These are phyloP conservation scores for Mylabris sibirica DNA, from an alignment of 2,888 invertebrate genomes.

Conservation along the genomic window DNA sequence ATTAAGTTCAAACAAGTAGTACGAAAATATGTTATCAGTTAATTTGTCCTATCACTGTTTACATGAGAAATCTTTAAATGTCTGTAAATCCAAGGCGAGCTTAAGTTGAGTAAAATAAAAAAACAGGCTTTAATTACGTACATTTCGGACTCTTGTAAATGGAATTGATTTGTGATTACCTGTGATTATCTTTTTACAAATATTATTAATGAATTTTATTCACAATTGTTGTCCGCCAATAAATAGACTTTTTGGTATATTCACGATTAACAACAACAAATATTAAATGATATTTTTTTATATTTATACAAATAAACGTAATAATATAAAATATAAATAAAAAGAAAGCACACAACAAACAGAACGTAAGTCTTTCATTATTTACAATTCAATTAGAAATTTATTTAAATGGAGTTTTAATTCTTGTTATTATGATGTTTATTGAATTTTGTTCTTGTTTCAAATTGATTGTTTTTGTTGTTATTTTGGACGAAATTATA, in stretches of 20 bases:
- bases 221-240: no score
- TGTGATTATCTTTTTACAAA: no score
- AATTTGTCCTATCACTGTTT: no score
- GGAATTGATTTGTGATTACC: no score
- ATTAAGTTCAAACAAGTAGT: no score
- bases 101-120: no score
- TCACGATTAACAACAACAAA: background rate
- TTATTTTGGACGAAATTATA: background rate
- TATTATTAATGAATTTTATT: no score
- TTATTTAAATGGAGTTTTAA: background rate
- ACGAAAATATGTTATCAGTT: no score
- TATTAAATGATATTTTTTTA: conserved; percentile 23
- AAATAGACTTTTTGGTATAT: background rate
- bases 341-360: background rate
- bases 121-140: no score
- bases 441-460: background rate
- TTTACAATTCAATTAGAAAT: background rate
- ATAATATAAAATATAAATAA: background rate
- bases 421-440: background rate
- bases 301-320: conserved; percentile 25
- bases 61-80: no score
- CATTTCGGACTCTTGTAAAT: no score
- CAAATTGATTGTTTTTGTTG: background rate
- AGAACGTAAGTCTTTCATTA: background rate
- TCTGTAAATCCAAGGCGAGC: no score